phyloP scores from a whole-genome alignment of 2,113 vertebrate genomes.

The Agelaius phoeniceus region DNA sequence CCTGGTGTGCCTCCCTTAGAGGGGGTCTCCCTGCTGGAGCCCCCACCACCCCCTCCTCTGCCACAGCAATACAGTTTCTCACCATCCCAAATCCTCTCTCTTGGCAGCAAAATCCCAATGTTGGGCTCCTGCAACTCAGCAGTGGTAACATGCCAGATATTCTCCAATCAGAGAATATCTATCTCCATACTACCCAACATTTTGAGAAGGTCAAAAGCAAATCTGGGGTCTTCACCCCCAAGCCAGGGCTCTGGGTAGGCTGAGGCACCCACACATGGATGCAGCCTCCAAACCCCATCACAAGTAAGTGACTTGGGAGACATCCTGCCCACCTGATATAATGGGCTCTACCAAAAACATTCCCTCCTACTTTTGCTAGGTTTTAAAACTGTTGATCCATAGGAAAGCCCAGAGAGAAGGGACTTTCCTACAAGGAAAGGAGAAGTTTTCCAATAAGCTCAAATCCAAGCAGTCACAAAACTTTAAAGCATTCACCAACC shows the following conservation, averaged over 20 bases:
- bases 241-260: background rate
- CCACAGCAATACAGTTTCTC: background rate
- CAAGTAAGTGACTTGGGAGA: background rate
- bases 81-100: background rate
- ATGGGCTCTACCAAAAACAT: background rate
- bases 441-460: background rate
- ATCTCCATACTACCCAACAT: too few species aligned
- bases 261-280: background rate
- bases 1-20: background rate
- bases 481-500: background rate
- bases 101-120: background rate
- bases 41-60: too few species aligned
- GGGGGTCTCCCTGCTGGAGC: background rate
- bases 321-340: background rate
- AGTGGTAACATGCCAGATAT: background rate
- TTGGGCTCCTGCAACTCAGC: background rate
- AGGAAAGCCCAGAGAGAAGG: background rate
- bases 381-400: background rate
- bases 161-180: background rate
- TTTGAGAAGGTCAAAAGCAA: background rate
- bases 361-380: background rate
- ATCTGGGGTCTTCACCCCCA: background rate
- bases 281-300: background rate
- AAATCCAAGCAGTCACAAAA: background rate
- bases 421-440: background rate